Evolutionary conservation across 2,888 invertebrate species (phyloP).

Genomic region (Dendrolimus pini): DNA sequence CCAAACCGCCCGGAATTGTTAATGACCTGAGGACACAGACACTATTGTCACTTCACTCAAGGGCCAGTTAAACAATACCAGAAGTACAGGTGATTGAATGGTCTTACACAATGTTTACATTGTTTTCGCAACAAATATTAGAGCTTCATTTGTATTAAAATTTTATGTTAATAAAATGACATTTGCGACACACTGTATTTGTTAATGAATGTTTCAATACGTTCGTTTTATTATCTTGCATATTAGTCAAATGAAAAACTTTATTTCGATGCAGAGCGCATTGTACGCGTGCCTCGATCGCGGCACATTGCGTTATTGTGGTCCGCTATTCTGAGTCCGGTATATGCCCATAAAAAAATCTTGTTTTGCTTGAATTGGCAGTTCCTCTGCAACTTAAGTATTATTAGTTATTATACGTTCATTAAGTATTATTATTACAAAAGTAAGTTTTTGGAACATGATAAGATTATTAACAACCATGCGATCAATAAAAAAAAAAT

Average conservation of each 20-base stretch:
- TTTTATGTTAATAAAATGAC: too few relatives aligned
- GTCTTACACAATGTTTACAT: too few relatives aligned
- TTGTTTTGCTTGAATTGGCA: neutral
- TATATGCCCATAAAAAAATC: neutral
- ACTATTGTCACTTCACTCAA: neutral
- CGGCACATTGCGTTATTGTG: neutral
- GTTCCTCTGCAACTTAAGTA: neutral
- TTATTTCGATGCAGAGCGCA: neutral
- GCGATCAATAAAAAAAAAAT: too few relatives aligned
- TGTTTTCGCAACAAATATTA: too few relatives aligned
- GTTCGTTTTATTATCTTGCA: neutral
- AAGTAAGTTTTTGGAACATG: too few relatives aligned
- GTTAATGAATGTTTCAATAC: neutral
- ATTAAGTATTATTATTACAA: too few relatives aligned
- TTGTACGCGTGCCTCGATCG: neutral
- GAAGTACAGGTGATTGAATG: too few relatives aligned
- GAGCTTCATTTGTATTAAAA: too few relatives aligned
- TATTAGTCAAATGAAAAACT: neutral
- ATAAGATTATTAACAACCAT: too few relatives aligned
- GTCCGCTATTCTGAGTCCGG: neutral
- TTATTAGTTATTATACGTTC: too few relatives aligned
- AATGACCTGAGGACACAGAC: slow-evolving; percentile 45
- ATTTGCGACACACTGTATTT: too few relatives aligned
- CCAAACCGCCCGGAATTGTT: slow-evolving; percentile 65
- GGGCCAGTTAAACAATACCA: too few relatives aligned